Evolutionary conservation across 2,888 invertebrate species (phyloP), one percentile per base, ranked within the genome.

Genomic region (Hoplodrina blanda): DNA sequence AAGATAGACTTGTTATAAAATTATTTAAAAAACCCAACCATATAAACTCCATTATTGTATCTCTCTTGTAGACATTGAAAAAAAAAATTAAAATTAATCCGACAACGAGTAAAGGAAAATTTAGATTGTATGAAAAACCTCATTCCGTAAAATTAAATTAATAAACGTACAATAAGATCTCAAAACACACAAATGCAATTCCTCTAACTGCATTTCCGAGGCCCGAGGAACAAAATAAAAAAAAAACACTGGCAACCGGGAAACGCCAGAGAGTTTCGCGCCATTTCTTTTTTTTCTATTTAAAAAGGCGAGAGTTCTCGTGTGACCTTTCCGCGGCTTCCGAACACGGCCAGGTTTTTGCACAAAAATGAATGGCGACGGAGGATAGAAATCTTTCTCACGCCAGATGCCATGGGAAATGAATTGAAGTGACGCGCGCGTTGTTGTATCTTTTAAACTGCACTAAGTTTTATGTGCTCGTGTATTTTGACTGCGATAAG

Each of bases 301-400:
- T 89, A 83, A 85, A 88, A 90, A 87, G 77, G 85, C 72, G 84
- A 83, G 73, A 84, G 88, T 92, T 94, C 94, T 93, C 94, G 92
- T 94, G 94, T 94, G 94, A 95, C 93, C 93, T 93, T 92, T 89
- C 86, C 88, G 85, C 77, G 82, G 91, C 90, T 92, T 91, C 90
- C 90, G 89, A 93, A 91, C 88, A 87, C 86, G 85, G 79, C 81
- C 83, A 80, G 80, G 89, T 93, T 93, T 94, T 94, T 93, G 91
- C 90, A 90, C 91, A 90, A 92, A 93, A 93, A 92, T 92, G 91
- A 92, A 93, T 92, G 90, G 89, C 88, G 85, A 85, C 81, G 78
- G 85, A 76, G 92, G 93, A 94, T 93, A 94, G 93, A 92, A 91
- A 94, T 94, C 92, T 93, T 95, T 95, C 95, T 92, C 95, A 95